Evolutionary conservation across 2,797 vertebrate species (phyloP).

Genomic region (Phoeniculus purpureus): DNA sequence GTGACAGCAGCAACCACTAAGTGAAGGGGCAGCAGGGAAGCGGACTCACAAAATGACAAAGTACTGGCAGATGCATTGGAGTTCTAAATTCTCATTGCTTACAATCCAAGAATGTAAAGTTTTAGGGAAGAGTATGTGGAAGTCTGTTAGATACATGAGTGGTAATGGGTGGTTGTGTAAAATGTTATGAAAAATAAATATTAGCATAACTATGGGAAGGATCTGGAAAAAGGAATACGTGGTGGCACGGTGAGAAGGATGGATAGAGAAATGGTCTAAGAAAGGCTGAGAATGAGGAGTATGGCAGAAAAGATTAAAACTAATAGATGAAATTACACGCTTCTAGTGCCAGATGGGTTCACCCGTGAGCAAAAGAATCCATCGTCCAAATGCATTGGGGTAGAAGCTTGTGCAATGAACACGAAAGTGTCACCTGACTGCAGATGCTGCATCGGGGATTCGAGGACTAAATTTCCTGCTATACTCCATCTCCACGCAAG

Average conservation of each 20-base stretch:
- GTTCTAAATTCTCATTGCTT: background rate
- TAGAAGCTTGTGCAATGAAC: too few relatives aligned
- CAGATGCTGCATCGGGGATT: too few relatives aligned
- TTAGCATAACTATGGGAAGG: background rate
- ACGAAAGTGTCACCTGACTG: rapidly evolving
- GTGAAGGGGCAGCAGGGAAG: background rate
- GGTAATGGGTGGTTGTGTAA: background rate
- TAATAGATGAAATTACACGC: background rate
- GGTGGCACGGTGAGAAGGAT: background rate
- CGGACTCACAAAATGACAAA: background rate
- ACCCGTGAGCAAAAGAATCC: too few relatives aligned
- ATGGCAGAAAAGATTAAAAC: background rate
- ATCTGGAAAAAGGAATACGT: background rate
- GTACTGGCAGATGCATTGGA: background rate
- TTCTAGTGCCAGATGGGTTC: background rate
- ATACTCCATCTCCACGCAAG: background rate
- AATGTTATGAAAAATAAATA: background rate
- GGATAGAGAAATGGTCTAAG: background rate
- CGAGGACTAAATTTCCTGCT: background rate
- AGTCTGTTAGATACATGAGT: background rate
- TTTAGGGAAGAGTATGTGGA: background rate
- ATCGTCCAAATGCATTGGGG: rapidly evolving
- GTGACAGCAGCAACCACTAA: background rate
- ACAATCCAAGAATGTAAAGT: background rate
- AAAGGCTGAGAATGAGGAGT: background rate